phyloP scores from a whole-genome alignment of 2,797 vertebrate species.

The Peromyscus eremicus region DNA sequence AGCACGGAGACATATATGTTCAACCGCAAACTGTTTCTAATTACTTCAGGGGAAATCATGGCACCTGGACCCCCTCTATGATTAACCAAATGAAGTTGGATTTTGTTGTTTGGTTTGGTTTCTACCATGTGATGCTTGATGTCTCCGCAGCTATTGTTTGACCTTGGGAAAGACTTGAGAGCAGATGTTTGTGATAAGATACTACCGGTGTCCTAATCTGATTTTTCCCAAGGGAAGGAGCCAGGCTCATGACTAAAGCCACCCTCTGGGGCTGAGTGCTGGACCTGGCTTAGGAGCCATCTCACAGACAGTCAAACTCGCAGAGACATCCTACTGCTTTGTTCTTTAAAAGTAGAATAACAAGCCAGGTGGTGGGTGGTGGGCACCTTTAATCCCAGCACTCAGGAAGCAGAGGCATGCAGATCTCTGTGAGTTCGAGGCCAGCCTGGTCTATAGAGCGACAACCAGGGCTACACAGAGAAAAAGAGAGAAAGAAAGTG shows the following conservation, averaged over 20 bases:
- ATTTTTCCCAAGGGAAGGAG: not conserved
- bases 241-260: not conserved
- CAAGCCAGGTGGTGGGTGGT: not conserved
- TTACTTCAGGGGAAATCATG: not conserved
- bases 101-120: not conserved
- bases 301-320: not conserved
- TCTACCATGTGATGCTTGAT: rapidly evolving
- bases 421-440: not conserved
- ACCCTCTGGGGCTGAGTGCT: not conserved
- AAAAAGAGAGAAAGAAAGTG: not conserved
- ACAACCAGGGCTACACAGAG: not conserved
- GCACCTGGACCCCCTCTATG: not conserved
- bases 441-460: not conserved
- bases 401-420: not conserved
- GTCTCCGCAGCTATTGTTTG: not conserved
- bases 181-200: not conserved
- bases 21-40: not conserved
- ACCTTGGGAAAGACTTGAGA: not conserved
- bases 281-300: not conserved
- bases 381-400: not conserved
- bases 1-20: not conserved
- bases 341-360: not conserved
- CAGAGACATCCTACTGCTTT: not conserved
- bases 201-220: no score
- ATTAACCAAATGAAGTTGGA: not conserved